Base-by-base conservation (phyloP, 2,797 vertebrate species). In the Champsocephalus gunnari region DNA sequence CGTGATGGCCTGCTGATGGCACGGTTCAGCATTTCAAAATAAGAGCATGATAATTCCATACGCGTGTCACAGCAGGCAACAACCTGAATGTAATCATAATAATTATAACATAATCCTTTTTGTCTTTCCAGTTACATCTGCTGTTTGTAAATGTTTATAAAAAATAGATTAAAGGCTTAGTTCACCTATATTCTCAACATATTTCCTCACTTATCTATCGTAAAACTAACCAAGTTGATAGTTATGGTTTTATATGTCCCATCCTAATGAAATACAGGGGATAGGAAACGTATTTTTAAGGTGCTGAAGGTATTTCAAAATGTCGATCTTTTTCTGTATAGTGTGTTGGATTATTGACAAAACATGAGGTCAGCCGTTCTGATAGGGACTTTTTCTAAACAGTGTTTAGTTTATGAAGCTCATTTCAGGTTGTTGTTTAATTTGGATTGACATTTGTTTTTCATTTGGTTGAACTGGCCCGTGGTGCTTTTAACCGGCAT, bases 301-400 rank as follows among this genome's bases (percentile, higher is more conserved):
- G 41, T 28, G 43, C 38, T 51, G 12, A 66, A 21, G 53, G 38
- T 43, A 57, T 51, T 76, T 76, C 50, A 51, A 76, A 67, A n/a
- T 59, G 32, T 50, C 41, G 50, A 45, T 16, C 8, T 73, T n/a
- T 38, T 53, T 13, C 3, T 8, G 43, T 21, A 60, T 47, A 19
- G 44, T 17, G 3, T 17, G 41, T 21, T 47, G 38, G 41, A 55
- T 64, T 54, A 48, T 41, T 32, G 3, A 44, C 3, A 12, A 9
- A 47, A 19, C 19, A n/a, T 17, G 24, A 1, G 0, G 17, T 44
- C 28, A 61, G 14, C n/a, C 16, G 21, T 63, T 68, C 21, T 53
- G 24, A 19, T 3, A 2, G 13, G 34, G 61, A 75, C 34, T 72
- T 2, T 60, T 59, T 69, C 54, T 63, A n/a, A 19, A 12, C 34